These are phyloP conservation scores for Pedionomus torquatus DNA, from an alignment of 2,113 vertebrate species.

Conservation along the genomic window DNA sequence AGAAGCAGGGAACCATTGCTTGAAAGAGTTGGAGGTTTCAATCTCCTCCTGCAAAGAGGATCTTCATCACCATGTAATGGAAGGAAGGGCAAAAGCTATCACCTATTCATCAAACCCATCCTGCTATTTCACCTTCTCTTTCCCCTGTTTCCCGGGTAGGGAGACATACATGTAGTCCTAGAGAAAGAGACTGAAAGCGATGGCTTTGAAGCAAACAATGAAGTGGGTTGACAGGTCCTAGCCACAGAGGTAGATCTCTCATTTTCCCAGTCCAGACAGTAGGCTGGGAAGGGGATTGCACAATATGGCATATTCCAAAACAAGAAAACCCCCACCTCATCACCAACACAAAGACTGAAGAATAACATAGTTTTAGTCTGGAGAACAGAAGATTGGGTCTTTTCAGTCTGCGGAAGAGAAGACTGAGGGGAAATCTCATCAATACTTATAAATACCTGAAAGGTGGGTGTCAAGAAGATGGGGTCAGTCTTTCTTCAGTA, in stretches of 20 bases:
- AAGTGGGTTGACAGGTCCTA: background rate
- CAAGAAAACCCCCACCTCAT: background rate
- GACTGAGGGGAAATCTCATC: too few relatives aligned
- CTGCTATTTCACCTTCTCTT: background rate
- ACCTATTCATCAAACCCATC: background rate
- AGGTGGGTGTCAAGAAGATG: too few relatives aligned
- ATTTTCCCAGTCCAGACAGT: background rate
- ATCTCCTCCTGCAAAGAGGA: background rate
- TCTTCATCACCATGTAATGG: background rate
- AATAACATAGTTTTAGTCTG: background rate
- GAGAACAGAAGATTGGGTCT: too few relatives aligned
- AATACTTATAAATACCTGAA: too few relatives aligned
- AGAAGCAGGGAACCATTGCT: background rate
- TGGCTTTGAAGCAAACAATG: background rate
- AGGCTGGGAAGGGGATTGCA: background rate
- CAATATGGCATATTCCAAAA: background rate
- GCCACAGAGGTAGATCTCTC: background rate
- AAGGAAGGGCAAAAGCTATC: background rate
- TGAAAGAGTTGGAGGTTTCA: background rate
- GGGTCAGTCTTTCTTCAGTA: too few relatives aligned
- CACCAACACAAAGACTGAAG: background rate
- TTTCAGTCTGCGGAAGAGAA: too few relatives aligned
- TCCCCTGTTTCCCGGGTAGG: background rate
- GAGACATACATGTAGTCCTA: background rate
- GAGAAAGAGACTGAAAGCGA: background rate